Percentiles rank a stretch among this genome's conserved stretches.
Conservation (phyloP, 2,113 vertebrate species). For the Myiozetetes cayanensis region DNA sequence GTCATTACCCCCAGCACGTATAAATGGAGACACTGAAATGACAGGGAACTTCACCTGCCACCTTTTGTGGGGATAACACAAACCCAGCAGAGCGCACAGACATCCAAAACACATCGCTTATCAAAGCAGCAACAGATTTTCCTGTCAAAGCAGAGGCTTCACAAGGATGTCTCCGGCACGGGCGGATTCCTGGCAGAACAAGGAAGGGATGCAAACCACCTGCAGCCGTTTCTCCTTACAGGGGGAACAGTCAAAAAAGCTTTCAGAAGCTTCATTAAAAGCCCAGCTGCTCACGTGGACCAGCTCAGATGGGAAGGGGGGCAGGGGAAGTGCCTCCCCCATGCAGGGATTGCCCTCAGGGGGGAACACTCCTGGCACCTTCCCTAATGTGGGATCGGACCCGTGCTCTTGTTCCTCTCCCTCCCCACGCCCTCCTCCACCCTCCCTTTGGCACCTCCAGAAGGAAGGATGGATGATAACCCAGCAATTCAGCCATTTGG, state of each 20-base stretch:
- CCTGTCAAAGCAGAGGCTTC: background rate
- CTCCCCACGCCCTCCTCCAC: background rate
- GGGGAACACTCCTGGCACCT: background rate
- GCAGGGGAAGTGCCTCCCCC: background rate
- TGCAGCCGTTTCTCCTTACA: rapidly evolving
- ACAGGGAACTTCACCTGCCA: background rate
- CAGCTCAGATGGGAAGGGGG: background rate
- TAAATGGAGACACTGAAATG: background rate
- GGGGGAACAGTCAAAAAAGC: background rate
- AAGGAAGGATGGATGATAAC: background rate
- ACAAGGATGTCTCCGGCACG: background rate
- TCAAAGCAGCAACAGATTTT: background rate
- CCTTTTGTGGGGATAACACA: background rate
- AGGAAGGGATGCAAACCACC: rapidly evolving
- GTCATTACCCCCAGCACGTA: background rate
- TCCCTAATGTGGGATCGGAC: background rate
- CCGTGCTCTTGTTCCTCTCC: background rate
- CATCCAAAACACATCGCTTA: background rate
- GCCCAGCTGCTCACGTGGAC: background rate
- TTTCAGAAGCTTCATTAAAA: background rate
- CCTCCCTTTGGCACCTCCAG: background rate
- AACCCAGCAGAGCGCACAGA: background rate
- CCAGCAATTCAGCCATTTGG: background rate
- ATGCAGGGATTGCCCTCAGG: background rate
- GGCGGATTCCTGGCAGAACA: background rate